phyloP scores from a whole-genome alignment of 2,113 vertebrate genomes.

The Tragulus kanchil region DNA sequence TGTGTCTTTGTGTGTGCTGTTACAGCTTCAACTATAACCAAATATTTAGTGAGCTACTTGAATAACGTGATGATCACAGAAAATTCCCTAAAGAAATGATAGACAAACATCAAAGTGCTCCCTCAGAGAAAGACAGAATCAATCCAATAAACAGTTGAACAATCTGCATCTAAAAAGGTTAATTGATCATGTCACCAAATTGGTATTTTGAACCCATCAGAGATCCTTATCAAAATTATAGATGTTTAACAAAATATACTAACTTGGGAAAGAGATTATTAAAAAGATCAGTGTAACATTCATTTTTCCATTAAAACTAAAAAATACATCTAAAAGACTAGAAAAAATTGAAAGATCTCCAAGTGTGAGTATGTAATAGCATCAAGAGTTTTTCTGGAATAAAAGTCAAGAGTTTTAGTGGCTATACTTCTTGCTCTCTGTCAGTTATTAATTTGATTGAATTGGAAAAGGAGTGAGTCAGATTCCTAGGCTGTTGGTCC shows the following conservation, averaged over 20 bases:
- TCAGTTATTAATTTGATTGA: background rate
- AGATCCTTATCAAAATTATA: background rate
- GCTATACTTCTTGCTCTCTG: background rate
- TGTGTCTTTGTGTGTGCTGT: too few relatives aligned
- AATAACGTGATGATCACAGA: background rate
- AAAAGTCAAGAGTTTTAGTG: background rate
- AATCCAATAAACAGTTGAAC: slow-evolving; percentile 8
- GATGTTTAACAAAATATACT: background rate
- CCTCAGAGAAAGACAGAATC: background rate
- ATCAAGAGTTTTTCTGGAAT: background rate
- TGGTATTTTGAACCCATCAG: background rate
- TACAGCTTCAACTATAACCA: background rate
- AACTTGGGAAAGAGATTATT: background rate
- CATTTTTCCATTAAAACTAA: slow-evolving; percentile 11
- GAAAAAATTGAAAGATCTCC: background rate
- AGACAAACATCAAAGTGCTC: background rate
- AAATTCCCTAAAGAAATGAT: background rate
- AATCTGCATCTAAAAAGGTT: background rate
- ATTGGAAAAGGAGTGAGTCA: background rate
- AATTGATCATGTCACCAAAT: background rate
- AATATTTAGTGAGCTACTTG: background rate
- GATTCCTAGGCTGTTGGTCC: too few relatives aligned
- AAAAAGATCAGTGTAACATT: background rate
- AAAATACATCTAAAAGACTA: background rate
- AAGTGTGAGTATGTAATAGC: background rate